Evolutionary conservation across 92 coral and sea anemone genomes (phyloP).

Genomic region (Galaxea fascicularis): DNA sequence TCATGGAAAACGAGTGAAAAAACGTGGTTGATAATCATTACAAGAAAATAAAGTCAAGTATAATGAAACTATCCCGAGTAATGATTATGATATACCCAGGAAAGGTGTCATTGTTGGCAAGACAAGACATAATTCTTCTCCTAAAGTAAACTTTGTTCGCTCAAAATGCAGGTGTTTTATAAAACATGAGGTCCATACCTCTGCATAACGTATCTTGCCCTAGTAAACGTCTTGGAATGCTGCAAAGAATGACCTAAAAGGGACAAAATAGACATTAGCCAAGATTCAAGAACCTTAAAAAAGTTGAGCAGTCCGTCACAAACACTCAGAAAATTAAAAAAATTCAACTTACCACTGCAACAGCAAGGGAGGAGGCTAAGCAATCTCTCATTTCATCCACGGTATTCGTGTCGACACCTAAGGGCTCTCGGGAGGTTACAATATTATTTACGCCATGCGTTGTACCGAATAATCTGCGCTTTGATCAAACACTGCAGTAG

Average conservation of each 20-base stretch:
- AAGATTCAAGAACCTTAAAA: not conserved
- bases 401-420: not conserved
- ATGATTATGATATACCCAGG: no score
- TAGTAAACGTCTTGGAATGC: not conserved
- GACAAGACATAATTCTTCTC: no score
- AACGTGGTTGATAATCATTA: no score
- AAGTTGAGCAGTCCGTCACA: not conserved
- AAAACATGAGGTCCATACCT: not conserved
- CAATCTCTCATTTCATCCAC: not conserved
- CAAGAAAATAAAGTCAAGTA: no score
- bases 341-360: conserved; percentile 10
- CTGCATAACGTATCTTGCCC: not conserved
- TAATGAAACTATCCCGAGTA: no score
- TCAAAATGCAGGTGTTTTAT: not conserved
- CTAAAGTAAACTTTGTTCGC: not conserved
- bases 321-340: not conserved
- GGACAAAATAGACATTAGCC: not conserved
- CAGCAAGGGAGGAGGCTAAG: not conserved
- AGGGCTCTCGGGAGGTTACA: not conserved
- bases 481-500: not conserved
- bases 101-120: no score
- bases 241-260: not conserved
- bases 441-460: not conserved
- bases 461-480: not conserved
- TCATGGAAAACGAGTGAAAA: no score